Percentiles rank a stretch among this genome's conserved stretches.
Conservation (phyloP, 2,113 vertebrate species). For the Sclerurus mexicanus region DNA sequence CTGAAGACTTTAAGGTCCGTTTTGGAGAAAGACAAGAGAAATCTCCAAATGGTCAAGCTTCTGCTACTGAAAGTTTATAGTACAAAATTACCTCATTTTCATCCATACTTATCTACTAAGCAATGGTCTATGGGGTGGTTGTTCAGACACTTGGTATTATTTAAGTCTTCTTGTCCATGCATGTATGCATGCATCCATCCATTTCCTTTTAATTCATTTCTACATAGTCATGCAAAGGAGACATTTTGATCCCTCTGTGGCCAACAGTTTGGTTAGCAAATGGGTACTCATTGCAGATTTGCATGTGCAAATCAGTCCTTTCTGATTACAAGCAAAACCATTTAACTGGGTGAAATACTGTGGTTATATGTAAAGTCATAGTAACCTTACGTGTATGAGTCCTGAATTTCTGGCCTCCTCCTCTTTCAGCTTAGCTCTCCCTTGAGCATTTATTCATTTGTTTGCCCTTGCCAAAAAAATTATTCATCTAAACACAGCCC, state of each 20-base stretch:
- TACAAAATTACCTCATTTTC: background rate
- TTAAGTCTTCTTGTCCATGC: background rate
- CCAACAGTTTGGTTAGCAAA: background rate
- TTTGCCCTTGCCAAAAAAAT: slow-evolving; percentile 66
- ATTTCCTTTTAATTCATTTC: background rate
- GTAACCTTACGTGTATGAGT: background rate
- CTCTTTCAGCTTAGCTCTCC: slow-evolving; percentile 26
- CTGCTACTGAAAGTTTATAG: background rate
- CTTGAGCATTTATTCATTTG: slow-evolving; percentile 61
- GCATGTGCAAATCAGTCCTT: background rate
- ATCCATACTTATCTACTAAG: background rate
- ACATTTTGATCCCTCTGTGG: background rate
- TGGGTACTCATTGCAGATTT: background rate
- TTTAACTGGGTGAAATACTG: background rate
- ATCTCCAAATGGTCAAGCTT: background rate
- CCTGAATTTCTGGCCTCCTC: slow-evolving; percentile 1
- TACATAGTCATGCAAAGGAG: background rate
- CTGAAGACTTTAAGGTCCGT: background rate
- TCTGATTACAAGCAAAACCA: background rate
- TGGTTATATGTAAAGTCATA: background rate
- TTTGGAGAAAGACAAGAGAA: background rate
- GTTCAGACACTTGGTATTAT: background rate
- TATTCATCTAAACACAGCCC: slow-evolving; percentile 43
- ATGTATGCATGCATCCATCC: background rate
- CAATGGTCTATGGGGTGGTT: background rate